Evolutionary conservation across 2,797 vertebrate species (phyloP).

Genomic region (Australoheros facetus): DNA sequence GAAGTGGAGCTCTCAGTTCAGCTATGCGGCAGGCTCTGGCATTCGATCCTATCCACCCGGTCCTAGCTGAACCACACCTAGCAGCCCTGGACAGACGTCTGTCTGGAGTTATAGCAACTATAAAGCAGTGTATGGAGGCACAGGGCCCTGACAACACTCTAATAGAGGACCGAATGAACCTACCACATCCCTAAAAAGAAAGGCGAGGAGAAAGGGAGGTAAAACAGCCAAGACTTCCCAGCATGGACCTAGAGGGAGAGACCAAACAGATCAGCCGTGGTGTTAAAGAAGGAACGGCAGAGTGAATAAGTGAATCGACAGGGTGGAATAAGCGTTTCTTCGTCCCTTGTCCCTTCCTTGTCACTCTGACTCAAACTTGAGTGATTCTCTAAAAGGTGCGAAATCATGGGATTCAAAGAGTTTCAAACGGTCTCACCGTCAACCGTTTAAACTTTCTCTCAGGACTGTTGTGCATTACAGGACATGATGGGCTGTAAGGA

Average conservation of each 20-base stretch:
- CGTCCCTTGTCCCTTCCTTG: background rate
- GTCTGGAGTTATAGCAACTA: slow-evolving; percentile 86
- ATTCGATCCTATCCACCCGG: slow-evolving; percentile 90
- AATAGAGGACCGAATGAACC: slow-evolving; percentile 97
- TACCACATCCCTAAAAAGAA: slow-evolving; percentile 88
- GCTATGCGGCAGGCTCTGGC: slow-evolving; percentile 88
- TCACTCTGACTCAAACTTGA: slow-evolving; percentile 8
- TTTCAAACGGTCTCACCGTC: slow-evolving; percentile 7
- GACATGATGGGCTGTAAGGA: slow-evolving; percentile 37
- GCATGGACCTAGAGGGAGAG: background rate
- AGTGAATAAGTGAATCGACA: slow-evolving; percentile 1
- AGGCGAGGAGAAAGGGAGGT: background rate
- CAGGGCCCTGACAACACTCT: slow-evolving; percentile 90
- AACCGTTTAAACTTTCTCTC: slow-evolving; percentile 40
- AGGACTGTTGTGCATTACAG: slow-evolving; percentile 51
- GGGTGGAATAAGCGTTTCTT: slow-evolving; percentile 21
- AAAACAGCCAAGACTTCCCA: slow-evolving; percentile 8
- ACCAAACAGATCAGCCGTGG: background rate
- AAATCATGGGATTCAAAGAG: slow-evolving; percentile 4
- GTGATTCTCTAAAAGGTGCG: slow-evolving; percentile 1
- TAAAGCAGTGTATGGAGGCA: slow-evolving; percentile 94
- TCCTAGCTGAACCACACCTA: slow-evolving; percentile 88
- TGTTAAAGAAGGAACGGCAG: background rate
- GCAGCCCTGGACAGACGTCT: slow-evolving; percentile 91
- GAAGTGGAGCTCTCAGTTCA: slow-evolving; percentile 87